These are phyloP conservation scores for Eupleurogrammus muticus DNA, from an alignment of 2,797 vertebrate genomes.

Conservation along the genomic window DNA sequence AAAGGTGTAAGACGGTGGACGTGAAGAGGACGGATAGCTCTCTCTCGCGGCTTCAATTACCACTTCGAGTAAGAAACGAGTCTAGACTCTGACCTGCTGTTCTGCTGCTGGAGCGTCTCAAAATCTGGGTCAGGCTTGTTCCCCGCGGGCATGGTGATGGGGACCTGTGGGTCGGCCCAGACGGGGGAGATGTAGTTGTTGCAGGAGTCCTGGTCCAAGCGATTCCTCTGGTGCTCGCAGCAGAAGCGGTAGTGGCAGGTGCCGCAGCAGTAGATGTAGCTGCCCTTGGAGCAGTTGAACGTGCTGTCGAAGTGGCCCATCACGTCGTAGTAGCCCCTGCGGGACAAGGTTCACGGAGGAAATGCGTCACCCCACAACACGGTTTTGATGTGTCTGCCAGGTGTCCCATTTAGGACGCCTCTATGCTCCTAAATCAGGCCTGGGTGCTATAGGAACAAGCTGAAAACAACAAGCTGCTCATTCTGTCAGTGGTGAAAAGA, in stretches of 20 bases:
- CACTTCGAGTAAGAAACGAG: neutral
- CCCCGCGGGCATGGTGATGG: constrained; percentile 73
- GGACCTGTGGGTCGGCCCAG: constrained; percentile 86
- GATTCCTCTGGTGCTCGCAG: constrained; percentile 90
- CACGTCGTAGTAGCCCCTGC: constrained; percentile 90
- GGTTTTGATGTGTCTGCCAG: neutral
- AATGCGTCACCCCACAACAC: neutral
- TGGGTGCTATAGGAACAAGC: neutral
- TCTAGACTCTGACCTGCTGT: constrained; percentile 74
- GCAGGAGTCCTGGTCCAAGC: constrained; percentile 90
- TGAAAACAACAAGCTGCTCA: no score
- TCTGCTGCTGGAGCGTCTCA: constrained; percentile 84
- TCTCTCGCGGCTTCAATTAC: neutral
- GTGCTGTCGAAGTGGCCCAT: constrained; percentile 93
- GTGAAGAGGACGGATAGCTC: neutral
- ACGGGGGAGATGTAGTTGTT: constrained; percentile 88
- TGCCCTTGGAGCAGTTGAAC: constrained; percentile 92
- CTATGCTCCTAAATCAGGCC: neutral
- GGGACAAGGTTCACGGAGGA: neutral
- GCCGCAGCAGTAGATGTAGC: constrained; percentile 94
- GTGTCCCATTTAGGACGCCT: neutral
- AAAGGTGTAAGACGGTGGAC: no score
- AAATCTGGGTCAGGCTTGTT: constrained; percentile 81
- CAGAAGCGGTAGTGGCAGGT: constrained; percentile 95
- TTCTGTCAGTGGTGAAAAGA: no score